Evolutionary conservation across 1,140 invertebrate genomes (phyloP), one percentile per base, ranked within the genome.

Genomic region (Lucilia cuprina): DNA sequence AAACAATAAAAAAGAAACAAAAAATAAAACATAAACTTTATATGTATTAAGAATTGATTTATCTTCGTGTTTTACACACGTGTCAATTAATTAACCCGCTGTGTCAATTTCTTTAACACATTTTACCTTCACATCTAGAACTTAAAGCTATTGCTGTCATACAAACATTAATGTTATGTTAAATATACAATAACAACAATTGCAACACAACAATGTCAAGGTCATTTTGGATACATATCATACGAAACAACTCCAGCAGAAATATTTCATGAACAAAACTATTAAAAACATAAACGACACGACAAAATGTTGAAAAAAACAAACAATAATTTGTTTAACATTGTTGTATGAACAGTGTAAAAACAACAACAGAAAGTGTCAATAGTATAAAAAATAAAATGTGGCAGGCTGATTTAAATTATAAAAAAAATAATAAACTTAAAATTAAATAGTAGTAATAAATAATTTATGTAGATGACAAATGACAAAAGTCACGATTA

Each of bases 201-300:
- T 60, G n/a, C 65, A 70, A 70, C n/a, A 10, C 19, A 70, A 70
- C 65, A 70, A 70, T 70, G 65, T 70, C 65, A 70, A 70, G 65
- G 65, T 70, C 65, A 70, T 70, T 70, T 21, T 70, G 65, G 21
- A 70, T 70, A 70, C 65, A 70, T 3, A 30, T 30, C 25, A 30
- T 30, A 30, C 25, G 5, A 17, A 12, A 60, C 50, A 60, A 70
- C 65, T 21, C 65, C 65, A 60, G 50, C 50, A 60, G 25, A 70
- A 21, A 70, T 10, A 19, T 70, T 70, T 70, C 65, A 70, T 70
- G 65, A 70, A 70, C 65, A 70, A 70, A 70, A 70, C 21, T 12
- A 70, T 70, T 70, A 70, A 70, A 70, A 70, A 70, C n/a, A 70
- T 12, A 70, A 70, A 70, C n/a, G n/a, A 70, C 65, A 70, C n/a